These are phyloP conservation scores for Cepaea nemoralis DNA, from an alignment of 1,140 invertebrate species.

Conservation along the genomic window DNA sequence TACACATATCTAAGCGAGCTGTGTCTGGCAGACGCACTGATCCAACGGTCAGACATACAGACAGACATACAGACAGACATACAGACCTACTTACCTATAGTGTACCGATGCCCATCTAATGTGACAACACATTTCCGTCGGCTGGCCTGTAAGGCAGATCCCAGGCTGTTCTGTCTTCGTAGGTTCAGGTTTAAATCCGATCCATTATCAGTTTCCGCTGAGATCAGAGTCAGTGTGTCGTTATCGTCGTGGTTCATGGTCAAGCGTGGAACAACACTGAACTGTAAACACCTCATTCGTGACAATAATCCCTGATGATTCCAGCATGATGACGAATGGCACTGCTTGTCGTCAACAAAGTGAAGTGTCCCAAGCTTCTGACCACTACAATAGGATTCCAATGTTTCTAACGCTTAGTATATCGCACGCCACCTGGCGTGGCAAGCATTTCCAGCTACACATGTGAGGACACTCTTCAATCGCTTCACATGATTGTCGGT, in stretches of 20 bases:
- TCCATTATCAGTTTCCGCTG: background rate
- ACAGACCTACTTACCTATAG: constrained; percentile 26
- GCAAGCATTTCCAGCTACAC: no score
- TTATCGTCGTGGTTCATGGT: background rate
- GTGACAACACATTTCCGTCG: constrained; percentile 27
- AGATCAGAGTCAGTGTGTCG: background rate
- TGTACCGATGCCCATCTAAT: constrained; percentile 34
- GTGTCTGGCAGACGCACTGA: no score
- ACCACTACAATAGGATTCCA: no score
- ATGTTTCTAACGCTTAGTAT: no score
- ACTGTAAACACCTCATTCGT: background rate
- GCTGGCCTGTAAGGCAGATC: background rate
- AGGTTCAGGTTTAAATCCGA: constrained; percentile 27
- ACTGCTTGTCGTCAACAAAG: no score
- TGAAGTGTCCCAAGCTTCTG: no score
- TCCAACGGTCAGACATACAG: no score
- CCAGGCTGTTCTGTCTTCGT: constrained; percentile 20
- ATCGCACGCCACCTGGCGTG: no score
- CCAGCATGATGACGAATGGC: no score
- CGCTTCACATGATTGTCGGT: no score
- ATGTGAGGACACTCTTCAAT: no score
- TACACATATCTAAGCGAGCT: no score
- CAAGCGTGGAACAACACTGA: background rate
- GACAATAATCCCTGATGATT: background rate
- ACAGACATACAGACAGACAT: background rate